A percentile compares a stretch with the other conserved stretches of the same genome.
Conservation (phyloP, 1,140 invertebrate species). For the Olivierus martensii region DNA sequence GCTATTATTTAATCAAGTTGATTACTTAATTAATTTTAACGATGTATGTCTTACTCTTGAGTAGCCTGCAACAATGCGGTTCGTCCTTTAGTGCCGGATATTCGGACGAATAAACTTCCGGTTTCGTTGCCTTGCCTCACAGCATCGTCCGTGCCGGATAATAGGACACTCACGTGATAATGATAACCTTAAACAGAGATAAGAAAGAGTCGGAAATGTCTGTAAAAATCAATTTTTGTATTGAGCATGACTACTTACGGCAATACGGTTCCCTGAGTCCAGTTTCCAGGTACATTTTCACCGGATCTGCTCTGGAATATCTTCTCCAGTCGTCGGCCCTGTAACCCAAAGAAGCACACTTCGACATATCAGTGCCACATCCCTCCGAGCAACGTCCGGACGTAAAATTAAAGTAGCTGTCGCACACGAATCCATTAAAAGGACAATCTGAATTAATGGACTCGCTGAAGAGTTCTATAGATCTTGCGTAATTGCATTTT, state of each 20-base stretch:
- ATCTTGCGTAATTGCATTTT: no score
- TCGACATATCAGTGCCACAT: slow-evolving; percentile 25
- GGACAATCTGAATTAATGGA: slow-evolving; percentile 60
- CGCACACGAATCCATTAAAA: slow-evolving; percentile 40
- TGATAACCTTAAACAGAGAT: slow-evolving; percentile 30
- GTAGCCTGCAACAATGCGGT: slow-evolving; percentile 24
- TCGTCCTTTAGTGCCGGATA: slow-evolving; percentile 43
- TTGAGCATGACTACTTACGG: no score
- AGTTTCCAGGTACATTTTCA: slow-evolving; percentile 54
- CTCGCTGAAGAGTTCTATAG: slow-evolving; percentile 49
- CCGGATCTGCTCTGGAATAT: slow-evolving; percentile 28
- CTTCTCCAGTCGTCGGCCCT: slow-evolving; percentile 10
- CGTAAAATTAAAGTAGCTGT: slow-evolving; percentile 47
- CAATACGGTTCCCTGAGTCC: slow-evolving; percentile 20
- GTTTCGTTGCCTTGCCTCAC: slow-evolving; percentile 44
- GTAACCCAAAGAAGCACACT: slow-evolving; percentile 37
- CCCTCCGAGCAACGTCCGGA: slow-evolving; percentile 50
- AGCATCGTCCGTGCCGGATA: slow-evolving; percentile 53
- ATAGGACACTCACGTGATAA: slow-evolving; percentile 54
- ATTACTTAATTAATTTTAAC: slow-evolving; percentile 14
- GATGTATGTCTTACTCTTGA: slow-evolving; percentile 20
- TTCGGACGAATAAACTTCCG: slow-evolving; percentile 51
- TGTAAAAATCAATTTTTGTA: no score
- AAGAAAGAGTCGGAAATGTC: no score
- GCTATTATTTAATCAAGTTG: not conserved